Conservation (phyloP, 2,113 vertebrate genomes). For the Puma concolor region DNA sequence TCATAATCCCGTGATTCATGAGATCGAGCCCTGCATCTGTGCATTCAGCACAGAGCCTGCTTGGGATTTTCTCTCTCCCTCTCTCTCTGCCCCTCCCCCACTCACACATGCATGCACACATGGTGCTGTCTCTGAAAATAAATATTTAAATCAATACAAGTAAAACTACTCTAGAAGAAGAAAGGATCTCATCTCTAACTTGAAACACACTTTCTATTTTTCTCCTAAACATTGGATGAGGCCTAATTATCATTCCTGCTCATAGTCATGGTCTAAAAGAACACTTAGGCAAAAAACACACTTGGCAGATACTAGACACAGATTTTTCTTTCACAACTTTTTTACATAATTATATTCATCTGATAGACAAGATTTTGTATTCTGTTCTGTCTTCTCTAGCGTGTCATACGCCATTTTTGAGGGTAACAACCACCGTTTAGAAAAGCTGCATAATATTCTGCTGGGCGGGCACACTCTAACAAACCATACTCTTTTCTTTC, state of each 20-base stretch:
- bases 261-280: not conserved
- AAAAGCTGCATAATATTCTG: not conserved
- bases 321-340: not conserved
- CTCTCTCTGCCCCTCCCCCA: too few species aligned
- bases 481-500: not conserved
- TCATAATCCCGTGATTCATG: too few species aligned
- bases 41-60: too few species aligned
- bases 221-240: not conserved
- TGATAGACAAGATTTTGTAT: not conserved
- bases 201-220: not conserved
- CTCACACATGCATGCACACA: too few species aligned
- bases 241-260: not conserved
- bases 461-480: not conserved
- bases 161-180: not conserved
- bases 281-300: not conserved
- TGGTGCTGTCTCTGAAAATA: too few species aligned
- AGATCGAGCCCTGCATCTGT: too few species aligned
- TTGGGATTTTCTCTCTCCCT: too few species aligned
- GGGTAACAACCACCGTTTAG: not conserved
- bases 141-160: not conserved
- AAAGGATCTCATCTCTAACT: not conserved
- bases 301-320: not conserved
- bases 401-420: not conserved
- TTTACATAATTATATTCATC: not conserved
- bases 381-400: not conserved